Conservation (phyloP, 2,113 vertebrate genomes). For the Ammodytes dubius region DNA sequence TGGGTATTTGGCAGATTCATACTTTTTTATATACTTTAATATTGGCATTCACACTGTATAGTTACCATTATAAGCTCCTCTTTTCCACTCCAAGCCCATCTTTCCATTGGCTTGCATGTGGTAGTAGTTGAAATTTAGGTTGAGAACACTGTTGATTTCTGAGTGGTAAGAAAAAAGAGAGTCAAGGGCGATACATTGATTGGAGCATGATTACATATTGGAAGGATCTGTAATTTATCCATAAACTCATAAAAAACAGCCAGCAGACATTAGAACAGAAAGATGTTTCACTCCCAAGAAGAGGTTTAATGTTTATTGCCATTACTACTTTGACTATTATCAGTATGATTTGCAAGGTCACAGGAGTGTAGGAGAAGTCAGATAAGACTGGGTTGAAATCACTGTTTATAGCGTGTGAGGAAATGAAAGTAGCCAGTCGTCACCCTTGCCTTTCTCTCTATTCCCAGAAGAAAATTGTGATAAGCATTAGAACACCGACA, state of each 20-base stretch:
- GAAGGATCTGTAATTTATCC: neutral
- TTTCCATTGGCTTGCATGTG: conserved; percentile 48
- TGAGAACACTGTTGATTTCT: neutral
- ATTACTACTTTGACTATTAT: no score
- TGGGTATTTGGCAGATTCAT: no score
- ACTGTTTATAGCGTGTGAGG: neutral
- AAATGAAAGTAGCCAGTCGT: neutral
- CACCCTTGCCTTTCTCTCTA: neutral
- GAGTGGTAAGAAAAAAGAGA: neutral
- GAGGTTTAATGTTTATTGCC: no score
- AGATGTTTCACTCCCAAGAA: neutral
- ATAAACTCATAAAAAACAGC: neutral
- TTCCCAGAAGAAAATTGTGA: neutral
- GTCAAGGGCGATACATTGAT: neutral
- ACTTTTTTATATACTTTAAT: no score
- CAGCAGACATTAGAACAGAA: neutral
- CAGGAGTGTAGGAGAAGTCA: neutral
- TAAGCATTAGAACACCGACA: neutral
- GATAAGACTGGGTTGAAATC: neutral
- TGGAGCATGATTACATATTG: neutral
- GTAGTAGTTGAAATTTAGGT: neutral
- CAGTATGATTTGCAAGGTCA: conserved; percentile 15
- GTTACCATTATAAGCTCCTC: conserved; percentile 25
- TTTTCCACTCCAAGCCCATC: neutral
- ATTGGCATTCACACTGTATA: neutral